These are phyloP conservation scores for Channa argus DNA, from an alignment of 2,113 vertebrate genomes.

Conservation along the genomic window DNA sequence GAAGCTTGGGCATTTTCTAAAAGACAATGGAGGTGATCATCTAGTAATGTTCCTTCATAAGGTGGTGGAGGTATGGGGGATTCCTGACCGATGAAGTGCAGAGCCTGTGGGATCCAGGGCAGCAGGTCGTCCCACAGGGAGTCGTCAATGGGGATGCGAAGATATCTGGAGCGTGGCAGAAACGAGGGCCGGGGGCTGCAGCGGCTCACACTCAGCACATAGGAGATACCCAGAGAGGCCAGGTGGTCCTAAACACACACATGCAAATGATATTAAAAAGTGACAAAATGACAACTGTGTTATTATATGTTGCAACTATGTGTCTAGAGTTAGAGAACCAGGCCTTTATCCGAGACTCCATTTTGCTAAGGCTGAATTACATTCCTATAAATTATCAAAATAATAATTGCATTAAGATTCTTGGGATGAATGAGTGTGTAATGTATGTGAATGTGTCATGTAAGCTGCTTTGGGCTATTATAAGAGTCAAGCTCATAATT, in stretches of 20 bases:
- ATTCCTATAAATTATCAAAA: no score
- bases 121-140: constrained; percentile 86
- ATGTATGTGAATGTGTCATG: no score
- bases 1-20: background rate
- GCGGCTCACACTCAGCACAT: constrained; percentile 85
- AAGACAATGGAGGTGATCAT: background rate
- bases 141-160: constrained; percentile 86
- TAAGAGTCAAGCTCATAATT: no score
- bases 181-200: constrained; percentile 84
- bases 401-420: no score
- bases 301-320: no score
- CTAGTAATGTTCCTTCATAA: background rate
- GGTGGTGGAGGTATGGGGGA: background rate
- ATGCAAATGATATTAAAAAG: background rate
- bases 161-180: constrained; percentile 81
- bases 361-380: no score
- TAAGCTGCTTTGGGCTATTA: no score
- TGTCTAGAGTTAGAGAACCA: no score
- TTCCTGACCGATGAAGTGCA: constrained; percentile 84
- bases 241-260: constrained; percentile 74
- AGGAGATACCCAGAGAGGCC: constrained; percentile 81
- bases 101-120: constrained; percentile 85
- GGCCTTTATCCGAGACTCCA: no score
- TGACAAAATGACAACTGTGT: no score
- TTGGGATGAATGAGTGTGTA: no score